Evolutionary conservation across 2,797 vertebrate genomes (phyloP), one percentile per base, ranked within the genome.

Genomic region (Danio albolineatus): DNA sequence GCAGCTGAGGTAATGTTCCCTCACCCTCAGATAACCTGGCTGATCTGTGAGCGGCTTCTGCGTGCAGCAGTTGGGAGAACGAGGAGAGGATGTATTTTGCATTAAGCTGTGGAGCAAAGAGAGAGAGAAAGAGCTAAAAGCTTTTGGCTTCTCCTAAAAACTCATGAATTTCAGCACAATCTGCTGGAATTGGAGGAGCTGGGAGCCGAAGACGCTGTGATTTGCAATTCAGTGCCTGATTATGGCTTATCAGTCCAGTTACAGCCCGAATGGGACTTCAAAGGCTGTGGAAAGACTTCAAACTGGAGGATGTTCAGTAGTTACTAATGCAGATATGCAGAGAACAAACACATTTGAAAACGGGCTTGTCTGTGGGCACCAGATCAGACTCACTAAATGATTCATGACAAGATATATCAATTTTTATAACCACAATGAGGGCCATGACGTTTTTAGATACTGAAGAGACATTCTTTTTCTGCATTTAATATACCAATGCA

Each of bases 1-100:
- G 21, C 60, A 21, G 46, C 39, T 14, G 39, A 72, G 48, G 10
- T 71, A 56, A 71, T 14, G 10, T 43, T 19, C 66, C 19, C 19
- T 53, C 12, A 62, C 46, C 59, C 48, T 44, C 17, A 44, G 46
- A 72, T 69, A 79, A 76, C 67, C 69, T 36, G 21, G 17, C 19
- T 10, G 61, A 73, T 60, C 71, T 73, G 16, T 65, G 39, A 36
- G 38, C 39, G 38, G 16, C 44, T 46, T 56, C 57, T 7, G 19
- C 14, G 48, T 19, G 48, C 53, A 66, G n/a, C 13, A 43, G 46
- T 60, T 65, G 7, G 39, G 43, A 21, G 65, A 70, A 70, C 61
- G 60, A 57, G 64, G 57, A 60, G 19, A 74, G n/a, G 38, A 83
- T 85, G 64, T 71, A 79, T 87, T 81, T 86, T 88, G 87, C 36